phyloP scores from a whole-genome alignment of 2,888 invertebrate species.

The Blera fallax region DNA sequence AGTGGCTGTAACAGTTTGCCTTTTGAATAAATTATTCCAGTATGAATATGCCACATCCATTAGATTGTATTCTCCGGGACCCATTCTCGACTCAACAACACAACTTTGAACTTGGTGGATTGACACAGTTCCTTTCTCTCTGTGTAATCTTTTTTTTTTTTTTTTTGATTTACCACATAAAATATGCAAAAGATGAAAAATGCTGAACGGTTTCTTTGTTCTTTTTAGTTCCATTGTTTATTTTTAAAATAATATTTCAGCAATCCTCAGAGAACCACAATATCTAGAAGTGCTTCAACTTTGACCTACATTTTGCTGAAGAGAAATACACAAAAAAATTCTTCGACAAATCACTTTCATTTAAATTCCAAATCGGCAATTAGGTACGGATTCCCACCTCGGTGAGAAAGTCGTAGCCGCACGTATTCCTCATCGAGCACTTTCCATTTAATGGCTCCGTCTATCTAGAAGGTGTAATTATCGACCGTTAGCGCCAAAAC shows the following conservation, averaged over 20 bases:
- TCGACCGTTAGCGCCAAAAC: background rate
- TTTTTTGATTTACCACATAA: background rate
- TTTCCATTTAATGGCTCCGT: constrained; percentile 55
- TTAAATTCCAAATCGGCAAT: constrained; percentile 28
- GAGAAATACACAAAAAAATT: background rate
- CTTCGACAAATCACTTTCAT: constrained; percentile 40
- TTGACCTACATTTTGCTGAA: background rate
- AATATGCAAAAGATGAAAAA: background rate
- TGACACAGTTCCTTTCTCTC: constrained; percentile 5
- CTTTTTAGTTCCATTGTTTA: background rate
- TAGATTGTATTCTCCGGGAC: constrained; percentile 11
- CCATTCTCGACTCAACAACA: background rate
- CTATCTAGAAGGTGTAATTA: constrained; percentile 49
- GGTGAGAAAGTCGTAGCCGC: background rate
- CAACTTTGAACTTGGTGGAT: constrained; percentile 32
- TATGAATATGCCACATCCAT: constrained; percentile 16
- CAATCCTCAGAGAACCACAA: background rate
- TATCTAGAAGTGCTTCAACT: constrained; percentile 12
- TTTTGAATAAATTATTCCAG: constrained; percentile 51
- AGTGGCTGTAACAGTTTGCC: constrained; percentile 46
- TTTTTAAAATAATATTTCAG: too few species aligned
- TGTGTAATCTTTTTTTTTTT: background rate
- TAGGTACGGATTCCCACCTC: constrained; percentile 4
- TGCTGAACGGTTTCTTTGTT: background rate
- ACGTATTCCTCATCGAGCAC: constrained; percentile 32